Evolutionary conservation across 2,888 invertebrate species (phyloP), one percentile per base, ranked within the genome.

Genomic region (Germaria angustata): DNA sequence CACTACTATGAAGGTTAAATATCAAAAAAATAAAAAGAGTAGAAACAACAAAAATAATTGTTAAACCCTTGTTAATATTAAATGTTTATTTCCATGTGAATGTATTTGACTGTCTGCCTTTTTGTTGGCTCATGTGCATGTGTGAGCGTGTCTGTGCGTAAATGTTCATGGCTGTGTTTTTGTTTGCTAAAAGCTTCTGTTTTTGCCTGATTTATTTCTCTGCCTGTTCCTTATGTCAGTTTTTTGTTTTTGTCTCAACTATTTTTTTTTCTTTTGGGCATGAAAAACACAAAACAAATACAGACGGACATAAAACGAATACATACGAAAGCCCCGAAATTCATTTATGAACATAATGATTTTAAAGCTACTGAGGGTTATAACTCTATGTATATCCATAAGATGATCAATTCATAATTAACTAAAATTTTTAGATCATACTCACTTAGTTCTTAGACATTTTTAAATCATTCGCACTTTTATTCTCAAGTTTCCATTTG

Each of bases 131-230:
- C 2, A 9, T n/a, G 0, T 20, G n/a, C 7, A 7, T 24, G 24
- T 44, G 3, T 63, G 13, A 1, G 53, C 17, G 9, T 44, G 72
- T 17, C 7, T 66, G 66, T 76, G 39, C 57, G 66, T 61, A 51
- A 20, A n/a, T 61, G 17, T 49, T 17, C 0, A 24, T 9, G 1
- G 6, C 6, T 66, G 13, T 22, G 44, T 36, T 68, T 53, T 24
- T 49, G 46, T 77, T 66, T 66, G 73, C 83, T 80, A 77, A 63
- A 81, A 77, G 77, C 71, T 77, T 65, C 55, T 65, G 66, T 68
- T 81, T n/a, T 36, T 68, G 66, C 68, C 49, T 72, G 72, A 68
- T 73, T 69, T 63, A 53, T 80, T 63, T 22, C 7, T 55, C 41
- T 76, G 41, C 20, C 24, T 39, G 0, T 24, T 61, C 11, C 24